Evolutionary conservation across 1,140 invertebrate genomes (phyloP), one percentile per base, ranked within the genome.

Genomic region (Drosophila seguyi): DNA sequence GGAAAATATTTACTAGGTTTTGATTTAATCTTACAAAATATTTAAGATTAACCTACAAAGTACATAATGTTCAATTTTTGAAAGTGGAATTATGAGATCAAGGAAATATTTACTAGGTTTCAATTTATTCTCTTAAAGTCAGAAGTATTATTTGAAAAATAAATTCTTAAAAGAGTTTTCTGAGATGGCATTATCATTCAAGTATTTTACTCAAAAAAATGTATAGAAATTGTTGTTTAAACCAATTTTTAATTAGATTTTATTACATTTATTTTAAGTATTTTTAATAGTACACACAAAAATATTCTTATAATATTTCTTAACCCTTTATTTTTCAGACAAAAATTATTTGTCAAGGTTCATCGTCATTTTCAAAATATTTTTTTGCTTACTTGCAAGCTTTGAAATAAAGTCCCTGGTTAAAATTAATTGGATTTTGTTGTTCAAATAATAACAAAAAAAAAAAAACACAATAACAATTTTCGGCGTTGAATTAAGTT

Each of bases 401-500:
- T 55, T 25, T 13, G 1, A 57, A 39, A 41, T 57, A 36, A 41
- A 39, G 22, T 41, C n/a, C 11, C 22, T 3, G 6, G 16, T 25
- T 41, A 7, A 25, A 25, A 25, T 57, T 57, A 39, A 39, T 41
- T 25, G 20, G 10, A 18, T 57, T 56, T 41, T 57, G 6, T 39
- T 53, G 13, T 22, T 22, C 13, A 36, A 36, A 55, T 8, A 45
- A 45, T 20, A 4, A 41, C 3, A n/a, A 22, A 2, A 44, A 20
- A 22, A 11, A 34, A 27, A 18, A 16, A 27, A 27, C 27, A 16
- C 7, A 34, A 18, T 11, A 57, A 57, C 36, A 42, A 38, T 42
- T n/a, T 38, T 56, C 34, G 8, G 6, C 53, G 8, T 18, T 57
- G 4, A 57, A 57, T 57, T 27, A 39, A 25, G n/a, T 41, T 42